Base-by-base conservation (phyloP, 1,140 invertebrate species). In the Pinna nobilis region DNA sequence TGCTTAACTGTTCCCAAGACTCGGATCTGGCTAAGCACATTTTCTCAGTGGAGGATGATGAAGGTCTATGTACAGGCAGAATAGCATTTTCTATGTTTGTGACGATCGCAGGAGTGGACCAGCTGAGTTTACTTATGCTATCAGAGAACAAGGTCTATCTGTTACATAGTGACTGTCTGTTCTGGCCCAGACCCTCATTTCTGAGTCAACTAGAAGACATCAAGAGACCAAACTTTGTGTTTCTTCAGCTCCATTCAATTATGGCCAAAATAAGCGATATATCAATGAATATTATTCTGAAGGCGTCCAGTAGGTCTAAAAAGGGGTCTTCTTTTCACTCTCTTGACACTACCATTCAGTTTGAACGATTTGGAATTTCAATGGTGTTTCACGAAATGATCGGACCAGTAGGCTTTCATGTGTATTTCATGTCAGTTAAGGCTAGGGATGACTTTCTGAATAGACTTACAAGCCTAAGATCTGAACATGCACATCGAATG, bases 131-230 rank as follows among this genome's bases (percentile, higher is more conserved):
- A 35, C 65, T 87, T 18, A 74, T 85, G 0, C 47, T 87, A 41
- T 87, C 86, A 47, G 82, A 84, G 47, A 82, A 83, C 55, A 51
- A 64, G 39, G 72, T 87, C 13, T 86, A 87, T 70, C 74, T 86
- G 13, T 47, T 87, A 32, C 75, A 82, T 30, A 35, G 68, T 18
- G 71, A 72, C 28, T 82, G 70, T 51, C 64, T 81, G 28, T 79
- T 82, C 49, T 85, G 80, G 80, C 86, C 86, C 11, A 80, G 78
- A 55, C 80, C 85, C 28, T 74, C 82, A 28, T 86, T 81, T 30
- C 59, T 74, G 23, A 59, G 60, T 41, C 28, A 63, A 18, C 39
- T 70, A 18, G 73, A 70, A 41, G 74, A 76, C n/a, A 68, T 74
- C 30, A 65, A 76, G 50, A 67, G 53, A 20, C 74, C 76, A 23